phyloP scores from a whole-genome alignment of 92 coral and sea anemone species.

The Paragorgia papillata region DNA sequence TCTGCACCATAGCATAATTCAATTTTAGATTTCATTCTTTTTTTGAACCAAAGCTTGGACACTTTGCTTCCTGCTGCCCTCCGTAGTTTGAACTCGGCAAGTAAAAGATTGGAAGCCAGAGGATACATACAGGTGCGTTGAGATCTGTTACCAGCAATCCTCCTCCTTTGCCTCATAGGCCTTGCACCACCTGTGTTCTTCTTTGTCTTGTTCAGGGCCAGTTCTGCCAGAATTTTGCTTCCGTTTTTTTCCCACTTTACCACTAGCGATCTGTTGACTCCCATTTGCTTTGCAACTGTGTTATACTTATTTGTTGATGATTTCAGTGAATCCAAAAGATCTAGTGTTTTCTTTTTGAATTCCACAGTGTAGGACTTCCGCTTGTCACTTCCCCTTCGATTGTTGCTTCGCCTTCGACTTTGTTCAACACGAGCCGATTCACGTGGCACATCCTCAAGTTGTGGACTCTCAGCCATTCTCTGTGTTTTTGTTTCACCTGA shows the following conservation, averaged over 20 bases:
- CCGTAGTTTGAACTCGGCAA: conserved; percentile 54
- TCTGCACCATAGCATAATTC: conserved; percentile 57
- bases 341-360: conserved; percentile 55
- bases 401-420: conserved; percentile 40
- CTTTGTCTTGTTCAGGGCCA: conserved; percentile 36
- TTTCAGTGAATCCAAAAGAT: conserved; percentile 36
- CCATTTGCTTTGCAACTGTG: conserved; percentile 17
- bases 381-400: conserved; percentile 49
- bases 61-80: conserved; percentile 62
- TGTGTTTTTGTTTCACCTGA: background rate
- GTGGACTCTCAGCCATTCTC: conserved; percentile 45
- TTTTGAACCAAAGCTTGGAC: conserved; percentile 60
- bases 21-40: conserved; percentile 52
- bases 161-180: conserved; percentile 47
- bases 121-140: conserved; percentile 43
- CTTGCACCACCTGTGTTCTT: conserved; percentile 37
- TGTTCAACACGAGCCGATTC: background rate
- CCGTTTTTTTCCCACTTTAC: conserved; percentile 51
- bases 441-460: conserved; percentile 44
- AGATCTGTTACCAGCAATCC: too few relatives aligned
- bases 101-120: conserved; percentile 40
- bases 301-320: background rate
- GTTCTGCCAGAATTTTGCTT: conserved; percentile 24
- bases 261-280: conserved; percentile 41
- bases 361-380: conserved; percentile 63